A percentile compares a stretch with the other conserved stretches of the same genome.
phyloP scores from a whole-genome alignment of 2,888 invertebrate species.

The Hydraecia micacea region DNA sequence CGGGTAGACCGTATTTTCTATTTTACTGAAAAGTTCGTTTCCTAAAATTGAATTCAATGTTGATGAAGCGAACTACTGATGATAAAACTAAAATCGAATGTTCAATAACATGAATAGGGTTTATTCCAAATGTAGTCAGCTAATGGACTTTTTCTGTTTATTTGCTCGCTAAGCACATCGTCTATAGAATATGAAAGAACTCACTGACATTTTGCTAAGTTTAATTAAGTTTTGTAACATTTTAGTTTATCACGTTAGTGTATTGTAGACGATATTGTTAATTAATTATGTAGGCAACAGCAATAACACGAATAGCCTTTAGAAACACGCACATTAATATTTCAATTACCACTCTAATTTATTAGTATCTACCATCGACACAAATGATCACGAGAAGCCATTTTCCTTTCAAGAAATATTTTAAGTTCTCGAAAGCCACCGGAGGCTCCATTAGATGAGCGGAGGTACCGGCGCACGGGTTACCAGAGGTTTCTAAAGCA shows the following conservation, averaged over 20 bases:
- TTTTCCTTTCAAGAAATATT: constrained; percentile 12
- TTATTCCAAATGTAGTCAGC: no score
- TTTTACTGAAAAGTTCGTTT: constrained; percentile 30
- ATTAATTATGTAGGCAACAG: constrained; percentile 16
- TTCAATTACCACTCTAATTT: constrained; percentile 9
- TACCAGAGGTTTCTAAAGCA: constrained; percentile 53
- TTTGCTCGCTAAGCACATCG: not conserved
- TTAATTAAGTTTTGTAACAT: not conserved
- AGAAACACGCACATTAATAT: constrained; percentile 13
- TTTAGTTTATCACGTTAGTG: not conserved
- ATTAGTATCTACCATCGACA: constrained; percentile 11
- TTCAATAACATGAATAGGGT: not conserved
- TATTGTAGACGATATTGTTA: not conserved
- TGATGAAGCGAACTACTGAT: constrained; percentile 16
- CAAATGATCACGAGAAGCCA: not conserved
- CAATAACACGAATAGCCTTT: constrained; percentile 3
- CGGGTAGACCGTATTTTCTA: constrained; percentile 15
- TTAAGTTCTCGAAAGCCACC: constrained; percentile 21
- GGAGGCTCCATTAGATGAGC: constrained; percentile 35
- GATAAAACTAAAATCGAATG: not conserved
- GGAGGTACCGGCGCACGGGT: constrained; percentile 45
- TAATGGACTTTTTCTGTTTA: not conserved
- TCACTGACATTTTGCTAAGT: not conserved
- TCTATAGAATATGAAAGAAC: not conserved
- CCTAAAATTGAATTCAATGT: constrained; percentile 14